Conservation (phyloP, 1,140 invertebrate species). For the Mya arenaria region DNA sequence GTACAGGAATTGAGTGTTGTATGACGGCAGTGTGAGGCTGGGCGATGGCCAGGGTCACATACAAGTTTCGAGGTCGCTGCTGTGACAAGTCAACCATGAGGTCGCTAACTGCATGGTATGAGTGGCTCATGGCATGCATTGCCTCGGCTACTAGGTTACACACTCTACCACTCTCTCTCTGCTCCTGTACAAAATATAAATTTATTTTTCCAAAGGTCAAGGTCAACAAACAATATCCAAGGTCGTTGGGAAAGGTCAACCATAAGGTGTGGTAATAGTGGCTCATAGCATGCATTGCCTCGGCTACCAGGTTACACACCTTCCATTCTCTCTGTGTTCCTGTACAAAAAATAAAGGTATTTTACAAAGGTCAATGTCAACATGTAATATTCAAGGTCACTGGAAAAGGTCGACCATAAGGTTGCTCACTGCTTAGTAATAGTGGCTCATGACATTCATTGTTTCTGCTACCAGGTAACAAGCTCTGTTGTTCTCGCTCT, state of each 20-base stretch:
- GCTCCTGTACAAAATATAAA: slow-evolving; percentile 55
- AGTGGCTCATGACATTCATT: too few species aligned
- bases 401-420: too few species aligned
- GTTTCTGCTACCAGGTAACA: too few species aligned
- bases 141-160: slow-evolving; percentile 89
- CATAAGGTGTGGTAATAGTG: slow-evolving; percentile 94
- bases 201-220: background rate
- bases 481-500: too few species aligned
- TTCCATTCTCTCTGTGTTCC: background rate
- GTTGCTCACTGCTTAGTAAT: too few species aligned
- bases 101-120: slow-evolving; percentile 93
- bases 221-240: background rate
- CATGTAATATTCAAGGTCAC: too few species aligned
- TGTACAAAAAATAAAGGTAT: background rate
- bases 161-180: slow-evolving; percentile 82
- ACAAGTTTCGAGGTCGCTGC: slow-evolving; percentile 86
- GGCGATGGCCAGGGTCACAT: slow-evolving; percentile 78
- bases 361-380: background rate
- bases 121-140: slow-evolving; percentile 92
- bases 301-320: slow-evolving; percentile 87
- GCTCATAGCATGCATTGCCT: slow-evolving; percentile 90
- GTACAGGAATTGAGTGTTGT: slow-evolving; percentile 65
- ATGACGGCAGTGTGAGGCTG: slow-evolving; percentile 53
- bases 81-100: slow-evolving; percentile 88
- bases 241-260: slow-evolving; percentile 85